Evolutionary conservation across 2,113 vertebrate species (phyloP), one percentile per base, ranked within the genome.

Genomic region (Hemiscyllium ocellatum): DNA sequence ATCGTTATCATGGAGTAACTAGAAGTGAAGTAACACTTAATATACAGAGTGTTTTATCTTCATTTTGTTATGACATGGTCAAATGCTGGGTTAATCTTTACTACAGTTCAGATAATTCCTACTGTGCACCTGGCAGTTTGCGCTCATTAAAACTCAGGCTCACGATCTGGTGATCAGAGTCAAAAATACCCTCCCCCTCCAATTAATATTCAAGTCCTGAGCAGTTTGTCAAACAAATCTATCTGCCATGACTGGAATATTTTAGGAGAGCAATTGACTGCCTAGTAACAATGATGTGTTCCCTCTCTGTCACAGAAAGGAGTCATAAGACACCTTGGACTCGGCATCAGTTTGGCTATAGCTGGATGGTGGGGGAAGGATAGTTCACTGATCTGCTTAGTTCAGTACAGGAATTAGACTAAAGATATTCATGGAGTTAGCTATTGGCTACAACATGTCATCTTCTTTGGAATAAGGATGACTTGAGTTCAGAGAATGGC

Each of bases 51-150:
- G 52, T 65, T 61, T 61, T 91, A 91, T 91, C 52, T 91, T 15
- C 87, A 91, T 13, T 17, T 65, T 91, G 87, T 89, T 89, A 91
- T 65, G 56, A 93, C 89, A 93, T 93, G 61, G 61, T 61, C 89
- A 93, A 93, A 93, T 90, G 89, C 61, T n/a, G 66, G 33, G 89
- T 93, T 93, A 93, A 93, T 93, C 89, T 93, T 93, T 66, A 66
- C 89, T 93, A 20, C 37, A 61, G 33, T n/a, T 93, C n/a, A 93
- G 61, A 93, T 66, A 93, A 93, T 37, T 93, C 20, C 61, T 66
- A 20, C 89, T 37, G 61, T 17, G 8, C 61, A 93, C 61, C 89
- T 93, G 86, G 86, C 50, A 56, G 50, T 15, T 90, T n/a, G 61
- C 61, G 5, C 33, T 91, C 87, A 91, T 91, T 91, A 91, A 91